phyloP scores from a whole-genome alignment of 2,797 vertebrate species.

The Danionella dracula region DNA sequence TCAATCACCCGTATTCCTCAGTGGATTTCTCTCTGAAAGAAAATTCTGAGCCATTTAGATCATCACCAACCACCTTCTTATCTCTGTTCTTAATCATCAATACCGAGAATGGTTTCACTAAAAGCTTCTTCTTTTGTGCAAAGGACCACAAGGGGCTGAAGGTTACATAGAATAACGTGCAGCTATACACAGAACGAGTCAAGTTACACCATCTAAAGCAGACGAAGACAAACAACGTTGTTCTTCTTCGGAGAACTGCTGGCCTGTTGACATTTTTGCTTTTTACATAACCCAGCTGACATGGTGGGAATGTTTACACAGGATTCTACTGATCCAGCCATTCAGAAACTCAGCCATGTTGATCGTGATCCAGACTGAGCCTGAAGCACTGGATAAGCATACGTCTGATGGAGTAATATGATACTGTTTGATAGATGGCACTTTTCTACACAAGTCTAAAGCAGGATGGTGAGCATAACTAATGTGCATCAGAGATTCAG shows the following conservation, averaged over 20 bases:
- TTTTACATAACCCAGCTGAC: conserved; percentile 17
- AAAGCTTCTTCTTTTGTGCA: conserved; percentile 24
- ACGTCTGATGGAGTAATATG: neutral
- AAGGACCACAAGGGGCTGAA: neutral
- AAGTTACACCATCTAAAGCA: conserved; percentile 10
- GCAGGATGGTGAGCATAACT: neutral
- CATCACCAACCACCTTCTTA: neutral
- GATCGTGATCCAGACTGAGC: conserved; percentile 6
- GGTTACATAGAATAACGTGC: conserved; percentile 19
- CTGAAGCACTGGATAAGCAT: conserved; percentile 12
- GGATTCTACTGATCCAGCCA: conserved; percentile 19
- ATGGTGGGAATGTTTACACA: conserved; percentile 27
- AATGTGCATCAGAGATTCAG: neutral
- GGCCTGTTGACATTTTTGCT: neutral
- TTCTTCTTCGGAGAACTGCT: neutral
- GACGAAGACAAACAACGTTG: conserved; percentile 10
- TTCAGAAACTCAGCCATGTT: conserved; percentile 26
- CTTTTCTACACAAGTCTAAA: neutral
- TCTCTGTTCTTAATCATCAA: conserved; percentile 8
- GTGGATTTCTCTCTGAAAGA: neutral
- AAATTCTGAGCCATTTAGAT: neutral
- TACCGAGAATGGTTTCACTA: conserved; percentile 11
- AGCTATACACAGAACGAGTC: conserved; percentile 18
- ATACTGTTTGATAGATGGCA: neutral
- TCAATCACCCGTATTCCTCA: neutral